Evolutionary conservation across 92 coral and sea anemone species (phyloP).

Genomic region (Heliopora coerulea): DNA sequence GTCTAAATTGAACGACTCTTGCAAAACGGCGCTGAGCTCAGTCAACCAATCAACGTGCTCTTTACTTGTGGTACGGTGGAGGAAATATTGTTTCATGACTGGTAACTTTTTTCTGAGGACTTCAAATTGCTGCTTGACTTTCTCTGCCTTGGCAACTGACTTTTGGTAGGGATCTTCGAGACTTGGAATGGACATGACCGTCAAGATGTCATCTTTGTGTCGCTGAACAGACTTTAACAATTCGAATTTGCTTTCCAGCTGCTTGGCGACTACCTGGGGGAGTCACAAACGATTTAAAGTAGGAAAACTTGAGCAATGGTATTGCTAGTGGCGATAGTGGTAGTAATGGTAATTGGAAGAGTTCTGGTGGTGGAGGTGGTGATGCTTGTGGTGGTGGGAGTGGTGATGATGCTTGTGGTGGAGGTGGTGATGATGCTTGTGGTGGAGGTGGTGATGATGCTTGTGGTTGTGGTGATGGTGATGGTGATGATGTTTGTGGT

Average conservation of each 20-base stretch:
- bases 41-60: slow-evolving; percentile 76
- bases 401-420: neutral
- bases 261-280: neutral
- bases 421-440: neutral
- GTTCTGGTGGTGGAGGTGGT: neutral
- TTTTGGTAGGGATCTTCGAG: slow-evolving; percentile 18
- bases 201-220: neutral
- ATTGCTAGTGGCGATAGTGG: neutral
- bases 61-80: slow-evolving; percentile 69
- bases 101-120: slow-evolving; percentile 61
- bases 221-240: neutral
- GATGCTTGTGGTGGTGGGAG: neutral
- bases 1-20: slow-evolving; percentile 74
- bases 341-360: neutral
- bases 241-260: neutral
- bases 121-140: slow-evolving; percentile 12
- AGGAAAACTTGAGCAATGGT: too few species aligned
- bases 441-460: neutral
- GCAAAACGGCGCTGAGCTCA: slow-evolving; percentile 73
- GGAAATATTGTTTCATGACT: slow-evolving; percentile 69
- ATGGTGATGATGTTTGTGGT: too few species aligned
- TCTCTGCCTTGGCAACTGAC: neutral
- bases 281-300: too few species aligned
- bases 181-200: neutral
- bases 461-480: neutral